A percentile compares a stretch with the other conserved stretches of the same genome.
phyloP scores from a whole-genome alignment of 2,888 invertebrate genomes.

The Geotrupes spiniger region DNA sequence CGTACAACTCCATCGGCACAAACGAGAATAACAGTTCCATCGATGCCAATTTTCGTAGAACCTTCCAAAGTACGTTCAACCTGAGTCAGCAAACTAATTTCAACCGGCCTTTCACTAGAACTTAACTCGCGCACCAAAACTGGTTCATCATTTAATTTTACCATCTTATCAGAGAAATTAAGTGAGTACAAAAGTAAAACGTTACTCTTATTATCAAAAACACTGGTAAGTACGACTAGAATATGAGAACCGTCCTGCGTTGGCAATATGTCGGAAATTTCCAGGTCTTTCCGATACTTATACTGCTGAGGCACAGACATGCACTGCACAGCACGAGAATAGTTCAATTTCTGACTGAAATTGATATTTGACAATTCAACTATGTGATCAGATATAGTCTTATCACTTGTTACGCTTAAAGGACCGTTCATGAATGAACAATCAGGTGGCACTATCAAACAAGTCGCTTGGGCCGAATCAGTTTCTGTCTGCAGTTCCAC shows the following conservation, averaged over 20 bases:
- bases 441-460: constrained; percentile 35
- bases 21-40: constrained; percentile 68
- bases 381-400: constrained; percentile 50
- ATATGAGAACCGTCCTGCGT: constrained; percentile 68
- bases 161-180: constrained; percentile 52
- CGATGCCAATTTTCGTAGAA: constrained; percentile 37
- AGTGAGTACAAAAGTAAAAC: constrained; percentile 58
- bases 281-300: constrained; percentile 53
- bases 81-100: constrained; percentile 66
- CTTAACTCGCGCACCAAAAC: constrained; percentile 60
- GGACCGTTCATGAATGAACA: constrained; percentile 41
- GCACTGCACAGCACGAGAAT: constrained; percentile 57
- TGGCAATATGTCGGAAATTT: constrained; percentile 63
- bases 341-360: constrained; percentile 44
- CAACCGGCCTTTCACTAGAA: constrained; percentile 64
- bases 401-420: constrained; percentile 27
- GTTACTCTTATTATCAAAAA: constrained; percentile 41
- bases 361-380: constrained; percentile 46
- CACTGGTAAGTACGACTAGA: constrained; percentile 56
- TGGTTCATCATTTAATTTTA: constrained; percentile 60
- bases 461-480: constrained; percentile 39
- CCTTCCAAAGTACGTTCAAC: constrained; percentile 39
- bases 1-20: constrained; percentile 73
- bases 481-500: constrained; percentile 42
- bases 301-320: constrained; percentile 55